Evolutionary conservation across 2,888 invertebrate species (phyloP), one percentile per base, ranked within the genome.

Genomic region (Apoda limacodes): DNA sequence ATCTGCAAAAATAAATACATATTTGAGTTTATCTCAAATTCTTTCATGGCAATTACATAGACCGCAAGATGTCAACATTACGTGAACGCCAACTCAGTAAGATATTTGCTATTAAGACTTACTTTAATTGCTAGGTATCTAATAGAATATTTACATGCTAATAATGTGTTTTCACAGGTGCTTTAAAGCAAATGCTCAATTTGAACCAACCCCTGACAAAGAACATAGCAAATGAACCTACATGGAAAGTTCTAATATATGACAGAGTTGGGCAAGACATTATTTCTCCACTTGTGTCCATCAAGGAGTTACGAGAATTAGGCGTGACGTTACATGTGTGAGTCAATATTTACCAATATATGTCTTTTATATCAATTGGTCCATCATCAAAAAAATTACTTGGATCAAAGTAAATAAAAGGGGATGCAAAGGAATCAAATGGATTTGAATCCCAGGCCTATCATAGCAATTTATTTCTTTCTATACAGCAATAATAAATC

Each of bases 241-340:
- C 92, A 9, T 98, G 97, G 97, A 98, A 98, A 82, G 89, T 99
- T 34, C 81, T 99, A 38, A 88, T 99, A 39, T 98, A 98, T 60
- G 99, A 99, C 66, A 86, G 93, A 52, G 88, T 92, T 46, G 98
- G 98, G 3, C 98, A 99, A 76, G 98, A 99, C 63, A 96, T 99
- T 28, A 96, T 99, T 51, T 97, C 98, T 9, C 98, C 99, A 0
- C 74, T 99, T 30, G 86, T 99, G 56, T 93, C 96, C 11, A 90
- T 99, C 10, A 96, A 96, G 67, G 98, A 99, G 58, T 82, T 99
- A 3, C 75, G 98, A 50, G 98, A 98, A 65, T 80, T 95, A 55
- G 98, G 99, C 40, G 95, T 99, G 22, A 99, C 99, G 20, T 84
- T 99, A 37, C 98, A 99, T 83, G 88, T 99, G 94, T 97, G 84